Evolutionary conservation across 2,888 invertebrate genomes (phyloP).

Genomic region (Leuctra nigra): DNA sequence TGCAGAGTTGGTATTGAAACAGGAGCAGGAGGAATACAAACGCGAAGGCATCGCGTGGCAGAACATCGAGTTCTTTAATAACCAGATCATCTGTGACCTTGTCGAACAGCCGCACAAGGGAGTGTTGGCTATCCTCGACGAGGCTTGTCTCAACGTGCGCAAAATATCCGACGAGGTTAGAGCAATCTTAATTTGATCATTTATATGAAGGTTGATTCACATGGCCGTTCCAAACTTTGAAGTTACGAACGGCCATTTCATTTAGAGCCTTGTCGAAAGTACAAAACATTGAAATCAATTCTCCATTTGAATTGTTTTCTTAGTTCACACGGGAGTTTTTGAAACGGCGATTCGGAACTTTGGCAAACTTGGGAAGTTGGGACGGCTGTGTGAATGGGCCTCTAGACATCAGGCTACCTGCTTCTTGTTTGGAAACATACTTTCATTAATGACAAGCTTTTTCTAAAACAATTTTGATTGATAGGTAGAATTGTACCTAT

Average conservation of each 20-base stretch:
- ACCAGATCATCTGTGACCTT: conserved; percentile 91
- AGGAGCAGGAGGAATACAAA: conserved; percentile 96
- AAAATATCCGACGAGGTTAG: conserved; percentile 64
- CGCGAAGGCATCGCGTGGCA: conserved; percentile 95
- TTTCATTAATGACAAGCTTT: too few relatives aligned
- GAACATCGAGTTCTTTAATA: conserved; percentile 94
- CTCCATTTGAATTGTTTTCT: neutral
- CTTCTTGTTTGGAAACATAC: too few relatives aligned
- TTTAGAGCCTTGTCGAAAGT: too few relatives aligned
- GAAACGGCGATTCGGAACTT: too few relatives aligned
- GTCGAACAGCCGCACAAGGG: conserved; percentile 93
- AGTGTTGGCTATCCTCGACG: conserved; percentile 86
- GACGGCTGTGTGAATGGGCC: too few relatives aligned
- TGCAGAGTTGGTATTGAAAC: conserved; percentile 88
- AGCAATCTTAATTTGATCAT: neutral
- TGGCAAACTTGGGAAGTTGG: too few relatives aligned
- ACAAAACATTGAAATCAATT: neutral
- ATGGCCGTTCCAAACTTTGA: too few relatives aligned
- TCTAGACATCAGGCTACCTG: too few relatives aligned
- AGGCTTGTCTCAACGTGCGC: conserved; percentile 86
- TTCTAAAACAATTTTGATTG: neutral
- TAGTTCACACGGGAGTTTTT: too few relatives aligned
- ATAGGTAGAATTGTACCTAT: too few relatives aligned
- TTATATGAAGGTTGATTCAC: too few relatives aligned
- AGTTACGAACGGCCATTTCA: too few relatives aligned